Conservation (phyloP, 2,888 invertebrate species). For the Patella pellucida region DNA sequence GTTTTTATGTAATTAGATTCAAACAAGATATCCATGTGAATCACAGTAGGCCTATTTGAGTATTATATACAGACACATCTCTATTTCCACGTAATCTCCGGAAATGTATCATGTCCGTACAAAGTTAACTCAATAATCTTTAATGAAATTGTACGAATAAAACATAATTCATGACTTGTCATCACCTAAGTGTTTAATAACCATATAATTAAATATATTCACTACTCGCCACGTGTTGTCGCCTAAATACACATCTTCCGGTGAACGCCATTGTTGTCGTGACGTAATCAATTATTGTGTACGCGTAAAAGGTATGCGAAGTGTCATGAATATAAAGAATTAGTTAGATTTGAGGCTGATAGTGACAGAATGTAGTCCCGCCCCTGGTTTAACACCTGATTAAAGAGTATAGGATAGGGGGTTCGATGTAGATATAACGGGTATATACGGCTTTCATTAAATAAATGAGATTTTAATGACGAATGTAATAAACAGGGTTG, state of each 20-base stretch:
- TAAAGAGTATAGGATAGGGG: neutral
- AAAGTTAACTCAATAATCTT: too few relatives aligned
- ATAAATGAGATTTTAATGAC: conserved; percentile 6
- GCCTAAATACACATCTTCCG: conserved; percentile 7
- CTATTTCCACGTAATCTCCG: too few relatives aligned
- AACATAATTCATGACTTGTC: neutral
- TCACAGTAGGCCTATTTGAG: too few relatives aligned
- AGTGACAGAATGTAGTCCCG: neutral
- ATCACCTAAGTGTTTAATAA: conserved; percentile 1
- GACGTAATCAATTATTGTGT: conserved; percentile 11
- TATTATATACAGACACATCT: too few relatives aligned
- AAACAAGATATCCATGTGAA: too few relatives aligned
- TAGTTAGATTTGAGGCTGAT: conserved; percentile 3
- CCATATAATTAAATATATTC: conserved; percentile 5
- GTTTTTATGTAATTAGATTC: too few relatives aligned
- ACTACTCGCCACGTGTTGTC: conserved; percentile 7
- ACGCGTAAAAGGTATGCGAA: neutral
- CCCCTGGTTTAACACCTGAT: neutral
- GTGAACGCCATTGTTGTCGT: neutral
- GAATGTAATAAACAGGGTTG: neutral
- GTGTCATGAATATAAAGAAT: conserved; percentile 8
- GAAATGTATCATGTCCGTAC: too few relatives aligned
- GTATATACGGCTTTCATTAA: too few relatives aligned
- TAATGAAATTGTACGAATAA: too few relatives aligned
- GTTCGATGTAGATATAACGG: too few relatives aligned